phyloP scores from a whole-genome alignment of 2,888 invertebrate species.

The Aporophyla nigra region DNA sequence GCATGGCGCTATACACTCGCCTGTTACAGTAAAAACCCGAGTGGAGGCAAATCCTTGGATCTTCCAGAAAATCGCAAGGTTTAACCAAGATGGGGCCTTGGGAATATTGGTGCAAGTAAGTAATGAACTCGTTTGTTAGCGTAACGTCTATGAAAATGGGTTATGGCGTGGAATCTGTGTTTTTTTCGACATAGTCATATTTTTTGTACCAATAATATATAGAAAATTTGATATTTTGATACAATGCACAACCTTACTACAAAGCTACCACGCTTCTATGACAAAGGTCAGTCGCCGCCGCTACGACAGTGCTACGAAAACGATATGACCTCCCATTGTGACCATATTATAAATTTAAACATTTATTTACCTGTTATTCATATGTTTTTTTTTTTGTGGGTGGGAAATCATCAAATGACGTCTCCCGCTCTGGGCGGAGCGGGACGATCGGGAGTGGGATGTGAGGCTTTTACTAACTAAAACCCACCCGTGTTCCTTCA shows the following conservation, averaged over 20 bases:
- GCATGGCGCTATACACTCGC: slow-evolving; percentile 39
- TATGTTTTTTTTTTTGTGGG: too few relatives aligned
- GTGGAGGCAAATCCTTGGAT: background rate
- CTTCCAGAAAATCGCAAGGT: background rate
- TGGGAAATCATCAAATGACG: too few relatives aligned
- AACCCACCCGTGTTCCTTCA: too few relatives aligned
- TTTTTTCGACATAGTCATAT: background rate
- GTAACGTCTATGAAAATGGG: background rate
- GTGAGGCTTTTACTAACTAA: too few relatives aligned
- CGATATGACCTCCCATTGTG: background rate
- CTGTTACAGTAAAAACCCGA: slow-evolving; percentile 32
- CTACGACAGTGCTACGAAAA: background rate
- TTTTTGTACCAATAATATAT: background rate
- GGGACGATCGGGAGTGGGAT: too few relatives aligned
- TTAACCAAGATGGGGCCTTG: background rate
- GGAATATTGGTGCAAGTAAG: background rate
- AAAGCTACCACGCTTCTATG: background rate
- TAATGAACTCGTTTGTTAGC: background rate
- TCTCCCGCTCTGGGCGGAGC: too few relatives aligned
- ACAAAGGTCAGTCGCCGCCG: too few relatives aligned
- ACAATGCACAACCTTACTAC: background rate
- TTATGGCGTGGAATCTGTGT: background rate
- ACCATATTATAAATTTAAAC: too few relatives aligned
- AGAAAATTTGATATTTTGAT: too few relatives aligned
- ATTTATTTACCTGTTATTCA: too few relatives aligned